These are phyloP conservation scores for Phyllostomus hastatus DNA, from an alignment of 2,113 vertebrate species.

Conservation along the genomic window DNA sequence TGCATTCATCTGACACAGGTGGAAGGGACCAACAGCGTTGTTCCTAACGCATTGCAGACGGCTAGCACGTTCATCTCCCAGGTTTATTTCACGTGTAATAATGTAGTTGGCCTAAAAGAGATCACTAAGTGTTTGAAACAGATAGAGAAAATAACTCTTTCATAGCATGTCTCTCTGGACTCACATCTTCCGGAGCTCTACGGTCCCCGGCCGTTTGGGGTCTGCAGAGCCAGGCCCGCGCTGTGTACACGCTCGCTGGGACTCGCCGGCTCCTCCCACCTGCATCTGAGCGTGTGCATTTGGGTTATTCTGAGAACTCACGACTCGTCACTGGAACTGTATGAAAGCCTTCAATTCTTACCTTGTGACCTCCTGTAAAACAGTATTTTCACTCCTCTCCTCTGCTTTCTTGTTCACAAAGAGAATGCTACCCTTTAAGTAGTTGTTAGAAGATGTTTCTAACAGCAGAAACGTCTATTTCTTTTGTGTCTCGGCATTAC, in stretches of 20 bases:
- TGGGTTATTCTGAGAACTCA: neutral
- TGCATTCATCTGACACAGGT: neutral
- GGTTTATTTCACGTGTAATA: constrained; percentile 25
- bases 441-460: neutral
- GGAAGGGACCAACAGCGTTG: neutral
- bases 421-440: neutral
- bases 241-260: neutral
- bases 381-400: neutral
- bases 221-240: neutral
- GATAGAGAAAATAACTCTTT: neutral
- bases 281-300: neutral
- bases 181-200: constrained; percentile 32
- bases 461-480: constrained; percentile 12
- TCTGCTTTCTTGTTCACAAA: neutral
- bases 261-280: neutral
- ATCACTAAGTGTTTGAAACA: neutral
- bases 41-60: neutral
- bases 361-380: neutral
- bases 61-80: neutral
- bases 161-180: constrained; percentile 21
- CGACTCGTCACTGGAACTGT: neutral
- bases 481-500: neutral
- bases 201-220: constrained; percentile 36
- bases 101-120: neutral
- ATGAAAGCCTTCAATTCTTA: constrained; percentile 1